A percentile compares a stretch with the other conserved stretches of the same genome.
These are phyloP conservation scores for Hemichromis elongatus DNA, from an alignment of 2,113 vertebrate genomes.

Conservation along the genomic window DNA sequence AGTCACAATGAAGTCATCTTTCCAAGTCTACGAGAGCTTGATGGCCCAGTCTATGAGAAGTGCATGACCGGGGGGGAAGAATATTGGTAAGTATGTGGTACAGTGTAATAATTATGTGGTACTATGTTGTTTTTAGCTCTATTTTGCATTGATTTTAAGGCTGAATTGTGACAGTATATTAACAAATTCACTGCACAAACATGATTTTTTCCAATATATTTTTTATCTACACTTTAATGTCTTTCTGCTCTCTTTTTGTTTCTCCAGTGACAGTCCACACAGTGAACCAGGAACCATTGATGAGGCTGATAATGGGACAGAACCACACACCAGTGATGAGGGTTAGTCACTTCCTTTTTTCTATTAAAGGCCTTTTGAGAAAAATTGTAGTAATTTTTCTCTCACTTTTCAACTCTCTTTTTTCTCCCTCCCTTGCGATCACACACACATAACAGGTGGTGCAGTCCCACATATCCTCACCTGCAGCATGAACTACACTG, in stretches of 20 bases:
- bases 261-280: constrained; percentile 91
- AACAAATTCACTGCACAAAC: not conserved
- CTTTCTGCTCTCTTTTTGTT: not conserved
- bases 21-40: constrained; percentile 86
- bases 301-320: constrained; percentile 91
- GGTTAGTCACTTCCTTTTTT: constrained; percentile 71
- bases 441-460: no score
- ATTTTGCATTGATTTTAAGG: not conserved
- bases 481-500: no score
- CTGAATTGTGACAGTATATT: not conserved
- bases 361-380: not conserved
- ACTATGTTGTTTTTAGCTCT: not conserved
- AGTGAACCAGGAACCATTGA: constrained; percentile 97
- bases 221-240: not conserved
- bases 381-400: not conserved
- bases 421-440: no score
- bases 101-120: not conserved
- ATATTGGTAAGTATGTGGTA: constrained; percentile 83
- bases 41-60: constrained; percentile 93
- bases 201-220: not conserved
- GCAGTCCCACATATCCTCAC: no score
- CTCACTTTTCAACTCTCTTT: no score
- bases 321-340: constrained; percentile 96
- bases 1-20: constrained; percentile 89
- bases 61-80: constrained; percentile 95